Conservation (phyloP, 2,113 vertebrate species). For the Paralichthys olivaceus region DNA sequence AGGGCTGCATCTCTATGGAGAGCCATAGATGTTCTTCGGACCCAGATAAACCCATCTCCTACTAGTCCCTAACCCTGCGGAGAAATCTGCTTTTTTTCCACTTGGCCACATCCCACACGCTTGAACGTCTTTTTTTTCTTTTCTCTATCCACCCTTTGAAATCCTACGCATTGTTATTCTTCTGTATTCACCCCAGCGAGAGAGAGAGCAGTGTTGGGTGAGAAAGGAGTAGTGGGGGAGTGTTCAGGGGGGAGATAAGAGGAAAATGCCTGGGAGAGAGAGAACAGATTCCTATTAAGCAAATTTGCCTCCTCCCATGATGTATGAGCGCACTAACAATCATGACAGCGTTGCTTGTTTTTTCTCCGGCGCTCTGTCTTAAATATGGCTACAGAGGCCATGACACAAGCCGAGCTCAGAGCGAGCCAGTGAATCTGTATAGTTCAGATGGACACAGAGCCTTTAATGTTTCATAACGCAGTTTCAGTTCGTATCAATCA, state of each 20-base stretch:
- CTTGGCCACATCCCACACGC: slow-evolving; percentile 54
- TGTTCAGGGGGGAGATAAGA: slow-evolving; percentile 37
- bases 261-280: slow-evolving; percentile 24
- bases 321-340: slow-evolving; percentile 45
- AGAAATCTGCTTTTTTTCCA: slow-evolving; percentile 30
- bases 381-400: slow-evolving; percentile 52
- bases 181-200: slow-evolving; percentile 30
- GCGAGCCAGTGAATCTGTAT: slow-evolving; percentile 39
- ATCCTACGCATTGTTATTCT: slow-evolving; percentile 45
- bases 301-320: slow-evolving; percentile 39
- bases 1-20: slow-evolving; percentile 21
- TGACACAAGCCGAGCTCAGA: slow-evolving; percentile 2
- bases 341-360: slow-evolving; percentile 30
- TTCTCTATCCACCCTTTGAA: slow-evolving; percentile 43
- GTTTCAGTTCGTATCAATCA: slow-evolving; percentile 75
- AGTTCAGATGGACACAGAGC: slow-evolving; percentile 54
- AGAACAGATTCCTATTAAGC: slow-evolving; percentile 51
- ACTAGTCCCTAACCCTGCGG: slow-evolving; percentile 49
- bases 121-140: neutral
- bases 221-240: slow-evolving; percentile 30
- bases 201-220: slow-evolving; percentile 31
- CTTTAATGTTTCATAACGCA: slow-evolving; percentile 71
- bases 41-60: slow-evolving; percentile 40
- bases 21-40: slow-evolving; percentile 31
- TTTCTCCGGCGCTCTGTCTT: slow-evolving; percentile 41